A percentile compares a stretch with the other conserved stretches of the same genome.
Conservation (phyloP, 53 echinoderm and acorn worm species). For the Luidia sarsii region DNA sequence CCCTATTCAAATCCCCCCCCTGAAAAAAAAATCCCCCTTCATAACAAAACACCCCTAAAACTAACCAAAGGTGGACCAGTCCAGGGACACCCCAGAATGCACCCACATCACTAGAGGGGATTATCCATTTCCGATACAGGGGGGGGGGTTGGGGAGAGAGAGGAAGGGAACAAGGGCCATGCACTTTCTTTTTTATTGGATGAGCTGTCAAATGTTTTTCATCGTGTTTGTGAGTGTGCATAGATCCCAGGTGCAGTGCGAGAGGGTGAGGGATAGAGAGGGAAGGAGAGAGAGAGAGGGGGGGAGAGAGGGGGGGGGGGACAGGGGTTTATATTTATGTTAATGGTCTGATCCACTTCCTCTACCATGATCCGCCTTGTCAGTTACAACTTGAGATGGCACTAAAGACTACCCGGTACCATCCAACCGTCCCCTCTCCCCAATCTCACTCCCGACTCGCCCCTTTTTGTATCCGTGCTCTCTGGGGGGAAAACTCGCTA, state of each 20-base stretch:
- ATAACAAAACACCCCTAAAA: background rate
- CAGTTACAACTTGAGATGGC: background rate
- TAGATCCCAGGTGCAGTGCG: conserved; percentile 42
- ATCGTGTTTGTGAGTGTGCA: background rate
- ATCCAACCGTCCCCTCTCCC: too few species aligned
- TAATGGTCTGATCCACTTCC: conserved; percentile 29
- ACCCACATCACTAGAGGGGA: background rate
- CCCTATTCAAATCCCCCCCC: conserved; percentile 25
- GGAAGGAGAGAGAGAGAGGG: too few species aligned
- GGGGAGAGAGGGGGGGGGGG: too few species aligned
- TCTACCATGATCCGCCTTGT: conserved; percentile 15
- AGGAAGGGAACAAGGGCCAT: too few species aligned
- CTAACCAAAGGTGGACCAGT: conserved; percentile 17
- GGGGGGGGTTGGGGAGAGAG: conserved; percentile 19
- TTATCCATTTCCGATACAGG: conserved; percentile 33
- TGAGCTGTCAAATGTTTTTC: conserved; percentile 44
- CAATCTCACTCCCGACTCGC: too few species aligned
- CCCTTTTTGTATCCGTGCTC: too few species aligned
- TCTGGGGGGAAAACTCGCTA: too few species aligned
- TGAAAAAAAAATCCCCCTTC: conserved; percentile 17
- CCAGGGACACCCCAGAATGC: background rate
- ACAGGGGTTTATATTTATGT: conserved; percentile 40
- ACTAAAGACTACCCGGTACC: conserved; percentile 42
- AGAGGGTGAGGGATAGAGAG: too few species aligned
- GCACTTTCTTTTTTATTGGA: too few species aligned